These are phyloP conservation scores for Uropsilus gracilis DNA, from an alignment of 2,113 vertebrate species.

Conservation along the genomic window DNA sequence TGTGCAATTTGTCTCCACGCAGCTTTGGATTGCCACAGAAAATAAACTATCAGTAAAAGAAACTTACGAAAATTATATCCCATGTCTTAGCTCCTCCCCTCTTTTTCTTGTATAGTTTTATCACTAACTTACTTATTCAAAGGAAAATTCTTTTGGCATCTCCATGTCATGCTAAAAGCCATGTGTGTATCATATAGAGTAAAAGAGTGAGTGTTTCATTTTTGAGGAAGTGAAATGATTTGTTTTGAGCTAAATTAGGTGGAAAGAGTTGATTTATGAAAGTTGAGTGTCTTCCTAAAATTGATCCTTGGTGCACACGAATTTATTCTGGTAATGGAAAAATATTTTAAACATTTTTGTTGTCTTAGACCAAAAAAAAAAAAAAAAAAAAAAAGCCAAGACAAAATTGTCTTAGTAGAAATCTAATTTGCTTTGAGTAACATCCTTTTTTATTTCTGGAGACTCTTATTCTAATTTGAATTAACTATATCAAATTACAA, in stretches of 20 bases:
- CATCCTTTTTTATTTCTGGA: background rate
- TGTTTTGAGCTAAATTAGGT: constrained; percentile 54
- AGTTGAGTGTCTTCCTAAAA: constrained; percentile 42
- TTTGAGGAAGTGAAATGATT: constrained; percentile 65
- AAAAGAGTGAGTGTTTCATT: background rate
- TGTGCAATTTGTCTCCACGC: background rate
- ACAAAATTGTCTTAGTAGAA: constrained; percentile 22
- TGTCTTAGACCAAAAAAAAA: too few relatives aligned
- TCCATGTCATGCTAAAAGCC: background rate
- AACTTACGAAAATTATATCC: background rate
- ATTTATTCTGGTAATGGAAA: constrained; percentile 39
- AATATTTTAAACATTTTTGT: constrained; percentile 34
- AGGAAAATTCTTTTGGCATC: background rate
- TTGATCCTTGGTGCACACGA: background rate
- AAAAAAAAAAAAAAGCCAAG: too few relatives aligned
- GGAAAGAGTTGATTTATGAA: constrained; percentile 49
- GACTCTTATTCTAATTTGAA: constrained; percentile 28
- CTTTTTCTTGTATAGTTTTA: background rate
- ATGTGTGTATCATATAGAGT: background rate
- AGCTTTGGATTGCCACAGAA: background rate
- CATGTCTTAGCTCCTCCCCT: background rate
- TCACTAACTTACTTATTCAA: background rate
- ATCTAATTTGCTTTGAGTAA: constrained; percentile 27
- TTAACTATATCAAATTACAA: constrained; percentile 29
- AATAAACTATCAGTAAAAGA: constrained; percentile 1